phyloP scores from a whole-genome alignment of 2,797 vertebrate genomes.

The Euphonia xanthogaster region DNA sequence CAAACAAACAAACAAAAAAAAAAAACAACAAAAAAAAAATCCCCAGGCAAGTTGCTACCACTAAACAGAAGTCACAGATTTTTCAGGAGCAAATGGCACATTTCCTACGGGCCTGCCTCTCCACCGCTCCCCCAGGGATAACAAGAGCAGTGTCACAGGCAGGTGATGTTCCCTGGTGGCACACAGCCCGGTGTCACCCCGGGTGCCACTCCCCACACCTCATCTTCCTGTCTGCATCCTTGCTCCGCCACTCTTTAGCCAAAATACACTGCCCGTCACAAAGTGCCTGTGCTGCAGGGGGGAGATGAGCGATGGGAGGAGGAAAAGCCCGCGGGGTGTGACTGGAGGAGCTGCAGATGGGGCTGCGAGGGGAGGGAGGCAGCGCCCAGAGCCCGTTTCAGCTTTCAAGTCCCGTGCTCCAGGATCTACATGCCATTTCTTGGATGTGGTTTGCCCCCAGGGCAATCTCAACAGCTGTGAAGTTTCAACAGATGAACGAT shows the following conservation, averaged over 20 bases:
- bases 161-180: not conserved
- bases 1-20: no score
- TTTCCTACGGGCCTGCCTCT: not conserved
- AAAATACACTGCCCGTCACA: not conserved
- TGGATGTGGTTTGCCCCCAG: slow-evolving; percentile 58
- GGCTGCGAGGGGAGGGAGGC: not conserved
- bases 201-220: not conserved
- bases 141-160: rapidly evolving
- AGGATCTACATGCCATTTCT: slow-evolving; percentile 52
- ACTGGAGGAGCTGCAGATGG: not conserved
- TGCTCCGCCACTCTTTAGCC: not conserved
- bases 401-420: slow-evolving; percentile 44
- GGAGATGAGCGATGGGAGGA: not conserved
- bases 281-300: not conserved
- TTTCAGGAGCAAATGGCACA: not conserved
- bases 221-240: not conserved
- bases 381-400: not conserved
- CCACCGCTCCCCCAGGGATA: rapidly evolving
- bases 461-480: slow-evolving; percentile 60
- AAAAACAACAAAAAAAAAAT: rapidly evolving
- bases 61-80: not conserved
- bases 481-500: slow-evolving; percentile 41
- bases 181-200: rapidly evolving
- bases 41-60: not conserved
- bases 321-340: rapidly evolving